Evolutionary conservation across 1,140 invertebrate genomes (phyloP), one percentile per base, ranked within the genome.

Genomic region (Saccostrea cuccullata): DNA sequence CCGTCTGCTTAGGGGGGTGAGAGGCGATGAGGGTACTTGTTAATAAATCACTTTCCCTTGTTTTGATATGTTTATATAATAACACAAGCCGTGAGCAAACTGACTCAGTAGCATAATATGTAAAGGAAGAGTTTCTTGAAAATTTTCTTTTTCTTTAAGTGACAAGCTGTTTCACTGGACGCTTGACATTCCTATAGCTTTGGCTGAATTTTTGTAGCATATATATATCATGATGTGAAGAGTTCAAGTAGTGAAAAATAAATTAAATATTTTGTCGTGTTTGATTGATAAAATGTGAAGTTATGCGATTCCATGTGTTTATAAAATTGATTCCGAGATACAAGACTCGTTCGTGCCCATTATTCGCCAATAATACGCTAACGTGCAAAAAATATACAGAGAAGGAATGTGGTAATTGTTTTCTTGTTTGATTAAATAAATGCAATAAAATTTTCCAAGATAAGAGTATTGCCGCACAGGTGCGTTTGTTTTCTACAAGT

Each of bases 381-480:
- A 77, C 70, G 70, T 77, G 70, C 70, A 77, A 77, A 77, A 77
- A 77, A 77, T 77, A 9, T n/a, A 9, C 11, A 11, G 15, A 64
- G 13, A 77, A 77, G 26, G 70, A 77, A 77, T 77, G 23, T 77
- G 70, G 70, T 77, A 77, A 77, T 77, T 77, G 70, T 77, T 77
- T 77, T 77, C 70, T 36, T 77, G 70, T 77, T 77, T 77, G 70
- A 77, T 77, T 77, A 77, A 77, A 77, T 77, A 77, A 77, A 77
- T 77, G 70, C 70, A 77, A 77, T 77, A 77, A 77, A 77, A 77
- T 77, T 77, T 77, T 77, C 70, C 23, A 77, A 77, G 70, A 77
- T 77, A 77, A 77, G 70, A 77, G 70, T 36, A 77, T 77, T 30
- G 11, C 70, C 70, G 23, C 70, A 77, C 70, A 77, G 70, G 70